Evolutionary conservation across 2,797 vertebrate species (phyloP), one percentile per base, ranked within the genome.

Genomic region (Hylomyscus alleni): DNA sequence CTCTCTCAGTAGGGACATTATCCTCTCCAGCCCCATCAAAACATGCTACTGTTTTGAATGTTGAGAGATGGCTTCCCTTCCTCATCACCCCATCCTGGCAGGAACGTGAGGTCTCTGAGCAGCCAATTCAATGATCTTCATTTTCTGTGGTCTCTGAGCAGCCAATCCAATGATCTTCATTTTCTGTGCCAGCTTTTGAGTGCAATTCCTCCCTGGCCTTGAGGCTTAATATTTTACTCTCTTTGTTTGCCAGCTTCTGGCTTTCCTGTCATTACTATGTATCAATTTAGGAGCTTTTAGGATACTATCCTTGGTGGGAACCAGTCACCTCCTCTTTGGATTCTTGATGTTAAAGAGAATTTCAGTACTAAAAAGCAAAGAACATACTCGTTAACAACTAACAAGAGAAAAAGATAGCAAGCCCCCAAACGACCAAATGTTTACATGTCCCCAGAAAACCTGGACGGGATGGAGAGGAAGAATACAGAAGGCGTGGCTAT

Each of bases 361-460:
- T 94, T 89, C 95, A 96, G 96, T 89, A 75, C 60, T 11, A 47
- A 93, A 93, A 95, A 50, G 95, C 93, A 96, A 86, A 83, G 76
- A 84, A 52, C 56, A 80, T 91, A 93, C 37, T 92, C 37, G 31
- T 97, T 72, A 92, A 3, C 77, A 93, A 97, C 94, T 86, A 94
- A 93, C 75, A 96, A 37, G 56, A 92, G 54, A 58, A 96, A 95
- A 95, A 92, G 85, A 44, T 11, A 95, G 34, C 88, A 19, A 11
- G 72, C 89, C 52, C 20, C 90, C 62, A 97, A 96, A 89, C 77
- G 95, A 95, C 90, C 52, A 31, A 85, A 76, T 56, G 88, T 83
- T 94, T 90, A 4, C 69, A 76, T 40, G 67, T 97, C 92, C 94
- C 94, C 85, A 89, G 77, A 97, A 98, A 97, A 40, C 75, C 89